phyloP scores from a whole-genome alignment of 2,797 vertebrate species.

The Cynopterus sphinx region DNA sequence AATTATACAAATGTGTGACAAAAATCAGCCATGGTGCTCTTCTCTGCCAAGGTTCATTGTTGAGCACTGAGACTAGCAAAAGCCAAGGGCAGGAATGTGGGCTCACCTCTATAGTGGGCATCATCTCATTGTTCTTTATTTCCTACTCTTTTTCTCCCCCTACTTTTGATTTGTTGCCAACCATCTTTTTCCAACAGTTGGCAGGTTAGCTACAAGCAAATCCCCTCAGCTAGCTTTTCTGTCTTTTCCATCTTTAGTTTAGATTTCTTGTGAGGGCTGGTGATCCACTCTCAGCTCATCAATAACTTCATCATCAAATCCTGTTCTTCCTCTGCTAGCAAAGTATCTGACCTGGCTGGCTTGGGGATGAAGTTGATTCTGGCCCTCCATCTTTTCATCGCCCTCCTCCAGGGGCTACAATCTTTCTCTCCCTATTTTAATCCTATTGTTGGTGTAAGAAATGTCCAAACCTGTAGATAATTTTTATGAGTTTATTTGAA shows the following conservation, averaged over 20 bases:
- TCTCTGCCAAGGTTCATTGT: not conserved
- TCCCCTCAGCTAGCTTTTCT: slow-evolving; percentile 58
- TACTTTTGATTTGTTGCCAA: slow-evolving; percentile 30
- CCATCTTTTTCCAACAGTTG: slow-evolving; percentile 75
- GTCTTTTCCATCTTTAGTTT: slow-evolving; percentile 76
- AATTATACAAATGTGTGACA: not conserved
- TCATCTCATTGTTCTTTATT: slow-evolving; percentile 40
- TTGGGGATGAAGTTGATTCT: not conserved
- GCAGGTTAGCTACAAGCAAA: slow-evolving; percentile 69
- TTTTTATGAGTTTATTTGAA: not conserved
- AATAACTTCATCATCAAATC: slow-evolving; percentile 74
- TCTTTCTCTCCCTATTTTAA: not conserved
- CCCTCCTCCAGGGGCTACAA: not conserved
- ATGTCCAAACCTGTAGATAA: not conserved
- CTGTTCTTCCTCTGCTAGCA: not conserved
- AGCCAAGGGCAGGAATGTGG: not conserved
- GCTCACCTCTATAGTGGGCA: not conserved
- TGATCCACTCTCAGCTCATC: slow-evolving; percentile 73
- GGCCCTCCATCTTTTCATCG: slow-evolving; percentile 44
- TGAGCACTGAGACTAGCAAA: not conserved
- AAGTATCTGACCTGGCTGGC: slow-evolving; percentile 67
- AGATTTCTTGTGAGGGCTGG: slow-evolving; percentile 61
- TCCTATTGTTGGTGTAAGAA: not conserved
- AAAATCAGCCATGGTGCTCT: not conserved
- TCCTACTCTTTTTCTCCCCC: slow-evolving; percentile 49